These are phyloP conservation scores for Malthinus flaveolus DNA, from an alignment of 2,888 invertebrate species.

Conservation along the genomic window DNA sequence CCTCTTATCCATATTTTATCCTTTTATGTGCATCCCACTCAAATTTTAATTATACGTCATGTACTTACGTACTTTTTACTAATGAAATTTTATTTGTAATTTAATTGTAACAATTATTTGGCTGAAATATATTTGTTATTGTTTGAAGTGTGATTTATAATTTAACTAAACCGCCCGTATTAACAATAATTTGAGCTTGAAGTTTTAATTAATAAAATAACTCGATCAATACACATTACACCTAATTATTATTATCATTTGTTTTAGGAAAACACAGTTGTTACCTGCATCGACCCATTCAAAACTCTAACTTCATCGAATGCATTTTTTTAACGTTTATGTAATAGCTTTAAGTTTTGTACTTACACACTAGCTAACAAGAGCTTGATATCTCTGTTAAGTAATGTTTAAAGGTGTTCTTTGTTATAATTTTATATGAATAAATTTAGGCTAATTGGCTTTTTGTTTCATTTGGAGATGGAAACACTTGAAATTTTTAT, in stretches of 20 bases:
- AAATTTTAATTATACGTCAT: constrained; percentile 5
- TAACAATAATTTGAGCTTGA: no score
- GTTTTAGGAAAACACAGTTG: constrained; percentile 20
- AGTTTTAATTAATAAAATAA: background rate
- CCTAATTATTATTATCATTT: constrained; percentile 15
- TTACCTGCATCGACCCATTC: constrained; percentile 15
- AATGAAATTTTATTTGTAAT: constrained; percentile 12
- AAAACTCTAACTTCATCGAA: constrained; percentile 20
- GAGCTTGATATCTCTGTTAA: no score
- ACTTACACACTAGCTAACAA: no score
- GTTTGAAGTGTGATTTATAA: constrained; percentile 12
- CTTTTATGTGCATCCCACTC: background rate
- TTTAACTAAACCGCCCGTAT: background rate
- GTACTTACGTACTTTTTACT: constrained; percentile 14
- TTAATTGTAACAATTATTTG: constrained; percentile 13
- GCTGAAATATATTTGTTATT: constrained; percentile 22
- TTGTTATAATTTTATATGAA: no score
- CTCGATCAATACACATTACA: background rate
- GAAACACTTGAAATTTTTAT: no score
- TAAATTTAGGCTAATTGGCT: no score
- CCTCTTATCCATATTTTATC: background rate
- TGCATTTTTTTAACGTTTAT: background rate
- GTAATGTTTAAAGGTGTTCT: no score
- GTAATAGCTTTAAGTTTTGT: no score
- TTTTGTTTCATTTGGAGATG: no score